phyloP scores from a whole-genome alignment of 2,888 invertebrate genomes.

The Acleris holmiana region DNA sequence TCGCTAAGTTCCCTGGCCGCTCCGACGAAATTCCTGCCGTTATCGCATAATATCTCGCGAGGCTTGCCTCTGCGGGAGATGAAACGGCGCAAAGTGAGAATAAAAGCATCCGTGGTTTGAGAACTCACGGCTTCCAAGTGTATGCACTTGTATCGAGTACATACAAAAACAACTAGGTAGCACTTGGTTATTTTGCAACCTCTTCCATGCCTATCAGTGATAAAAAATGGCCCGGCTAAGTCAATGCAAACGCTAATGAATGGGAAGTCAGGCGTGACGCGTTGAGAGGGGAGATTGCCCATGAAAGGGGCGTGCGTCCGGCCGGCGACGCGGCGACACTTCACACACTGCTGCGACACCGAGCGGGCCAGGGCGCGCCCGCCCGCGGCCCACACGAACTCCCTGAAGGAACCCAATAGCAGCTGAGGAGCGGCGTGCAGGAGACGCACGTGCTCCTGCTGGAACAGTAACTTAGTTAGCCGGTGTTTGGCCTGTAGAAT shows the following conservation, averaged over 20 bases:
- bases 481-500: too few species aligned
- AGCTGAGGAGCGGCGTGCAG: too few species aligned
- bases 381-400: too few species aligned
- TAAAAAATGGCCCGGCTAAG: constrained; percentile 33
- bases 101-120: constrained; percentile 14
- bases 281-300: neutral
- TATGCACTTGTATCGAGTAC: constrained; percentile 29
- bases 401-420: too few species aligned
- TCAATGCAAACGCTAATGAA: constrained; percentile 4
- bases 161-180: constrained; percentile 31
- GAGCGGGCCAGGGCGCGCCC: too few species aligned
- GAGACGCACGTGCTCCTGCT: too few species aligned
- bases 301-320: neutral
- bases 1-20: neutral
- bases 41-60: too few species aligned
- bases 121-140: constrained; percentile 27
- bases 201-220: constrained; percentile 27
- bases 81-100: constrained; percentile 7
- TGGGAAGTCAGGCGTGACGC: too few species aligned
- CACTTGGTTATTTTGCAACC: constrained; percentile 29
- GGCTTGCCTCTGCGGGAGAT: too few species aligned
- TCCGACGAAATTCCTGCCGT: constrained; percentile 2
- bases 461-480: too few species aligned
- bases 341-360: neutral
- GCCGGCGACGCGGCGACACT: neutral